These are phyloP conservation scores for Dynastes maya DNA, from an alignment of 2,888 invertebrate genomes.

Conservation along the genomic window DNA sequence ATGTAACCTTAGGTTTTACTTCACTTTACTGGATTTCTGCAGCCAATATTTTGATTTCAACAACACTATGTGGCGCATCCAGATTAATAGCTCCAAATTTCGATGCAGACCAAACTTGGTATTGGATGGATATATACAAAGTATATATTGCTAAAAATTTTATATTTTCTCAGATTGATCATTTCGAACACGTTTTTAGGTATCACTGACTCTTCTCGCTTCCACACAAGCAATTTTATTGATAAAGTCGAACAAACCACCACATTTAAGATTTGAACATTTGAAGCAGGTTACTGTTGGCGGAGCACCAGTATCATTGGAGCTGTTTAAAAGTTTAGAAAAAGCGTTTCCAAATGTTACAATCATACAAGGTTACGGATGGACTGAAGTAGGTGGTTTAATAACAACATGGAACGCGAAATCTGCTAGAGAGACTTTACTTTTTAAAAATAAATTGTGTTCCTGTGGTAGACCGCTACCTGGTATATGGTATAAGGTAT, in stretches of 20 bases:
- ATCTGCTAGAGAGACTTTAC: constrained; percentile 59
- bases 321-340: constrained; percentile 59
- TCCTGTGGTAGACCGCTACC: constrained; percentile 62
- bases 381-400: constrained; percentile 65
- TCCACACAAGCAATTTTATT: constrained; percentile 61
- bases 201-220: constrained; percentile 59
- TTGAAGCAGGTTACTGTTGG: constrained; percentile 60
- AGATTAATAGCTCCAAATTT: constrained; percentile 60
- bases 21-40: constrained; percentile 66
- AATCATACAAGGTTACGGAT: constrained; percentile 64
- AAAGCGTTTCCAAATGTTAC: constrained; percentile 65
- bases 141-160: not conserved
- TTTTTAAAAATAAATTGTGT: constrained; percentile 61
- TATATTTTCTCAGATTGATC: not conserved
- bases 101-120: constrained; percentile 60
- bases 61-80: constrained; percentile 59
- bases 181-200: constrained; percentile 54
- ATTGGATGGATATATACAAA: constrained; percentile 62
- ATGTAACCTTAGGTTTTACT: constrained; percentile 57
- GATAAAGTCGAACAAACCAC: constrained; percentile 63
- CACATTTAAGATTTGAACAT: constrained; percentile 63
- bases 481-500: constrained; percentile 63
- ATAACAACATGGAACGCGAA: constrained; percentile 60
- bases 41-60: constrained; percentile 55
- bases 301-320: constrained; percentile 62